phyloP scores from a whole-genome alignment of 1,140 invertebrate species.

The Aplysia californica region DNA sequence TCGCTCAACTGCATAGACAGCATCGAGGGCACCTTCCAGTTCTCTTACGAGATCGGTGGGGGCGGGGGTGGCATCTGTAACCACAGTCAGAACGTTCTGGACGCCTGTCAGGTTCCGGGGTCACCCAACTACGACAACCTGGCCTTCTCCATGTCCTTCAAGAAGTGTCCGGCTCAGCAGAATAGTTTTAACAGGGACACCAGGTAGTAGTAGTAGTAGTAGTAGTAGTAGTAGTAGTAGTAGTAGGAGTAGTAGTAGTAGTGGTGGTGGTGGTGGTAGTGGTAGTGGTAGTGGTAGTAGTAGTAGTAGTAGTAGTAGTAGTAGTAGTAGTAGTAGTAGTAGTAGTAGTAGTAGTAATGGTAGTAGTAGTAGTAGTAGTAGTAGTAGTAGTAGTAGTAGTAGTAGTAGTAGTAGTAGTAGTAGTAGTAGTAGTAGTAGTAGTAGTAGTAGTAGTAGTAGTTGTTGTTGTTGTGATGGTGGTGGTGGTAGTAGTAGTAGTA shows the following conservation, averaged over 20 bases:
- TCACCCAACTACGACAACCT: constrained; percentile 16
- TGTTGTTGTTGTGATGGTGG: background rate
- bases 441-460: too few relatives aligned
- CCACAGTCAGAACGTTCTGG: background rate
- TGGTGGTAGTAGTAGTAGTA: background rate
- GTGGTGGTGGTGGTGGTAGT: background rate
- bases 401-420: background rate
- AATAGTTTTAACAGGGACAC: background rate
- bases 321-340: background rate
- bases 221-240: background rate
- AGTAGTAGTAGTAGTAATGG: too few relatives aligned
- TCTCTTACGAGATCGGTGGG: constrained; percentile 16
- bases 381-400: background rate
- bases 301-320: background rate
- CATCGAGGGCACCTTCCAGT: constrained; percentile 19
- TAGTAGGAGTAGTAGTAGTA: background rate
- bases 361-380: background rate
- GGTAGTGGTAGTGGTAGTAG: background rate
- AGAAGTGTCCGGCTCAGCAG: background rate
- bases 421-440: background rate
- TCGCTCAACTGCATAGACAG: constrained; percentile 16
- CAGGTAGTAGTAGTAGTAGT: background rate
- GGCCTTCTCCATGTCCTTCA: constrained; percentile 7
- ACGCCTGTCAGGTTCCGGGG: constrained; percentile 13
- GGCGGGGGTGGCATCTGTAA: constrained; percentile 13